phyloP scores from a whole-genome alignment of 2,888 invertebrate genomes.

The Gerris lacustris region DNA sequence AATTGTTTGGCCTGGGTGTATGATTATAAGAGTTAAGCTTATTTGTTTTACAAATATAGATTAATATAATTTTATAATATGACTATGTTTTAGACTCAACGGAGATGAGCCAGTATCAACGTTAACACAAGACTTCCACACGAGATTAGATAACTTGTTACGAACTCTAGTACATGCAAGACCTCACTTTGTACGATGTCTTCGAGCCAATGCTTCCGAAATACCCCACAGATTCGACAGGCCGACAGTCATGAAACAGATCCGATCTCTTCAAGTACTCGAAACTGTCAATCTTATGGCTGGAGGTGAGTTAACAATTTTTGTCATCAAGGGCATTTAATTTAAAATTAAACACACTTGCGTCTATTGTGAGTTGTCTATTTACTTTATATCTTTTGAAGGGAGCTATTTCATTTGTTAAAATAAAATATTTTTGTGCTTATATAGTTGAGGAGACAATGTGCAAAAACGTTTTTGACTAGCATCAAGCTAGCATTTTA shows the following conservation, averaged over 20 bases:
- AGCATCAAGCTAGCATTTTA: too few relatives aligned
- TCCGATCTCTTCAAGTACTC: conserved; percentile 76
- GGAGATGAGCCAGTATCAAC: conserved; percentile 78
- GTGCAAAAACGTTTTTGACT: too few relatives aligned
- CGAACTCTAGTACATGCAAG: conserved; percentile 83
- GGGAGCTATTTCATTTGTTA: too few relatives aligned
- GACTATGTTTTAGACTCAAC: conserved; percentile 43
- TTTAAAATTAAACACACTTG: too few relatives aligned
- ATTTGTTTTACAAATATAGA: too few relatives aligned
- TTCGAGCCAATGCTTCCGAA: conserved; percentile 75
- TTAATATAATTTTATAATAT: too few relatives aligned
- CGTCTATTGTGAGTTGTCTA: neutral
- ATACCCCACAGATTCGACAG: conserved; percentile 74
- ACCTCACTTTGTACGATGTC: conserved; percentile 87
- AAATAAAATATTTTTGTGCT: too few relatives aligned
- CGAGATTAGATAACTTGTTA: conserved; percentile 78
- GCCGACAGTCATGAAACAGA: conserved; percentile 70
- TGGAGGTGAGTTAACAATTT: conserved; percentile 44
- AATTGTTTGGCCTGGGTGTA: too few relatives aligned
- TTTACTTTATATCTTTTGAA: neutral
- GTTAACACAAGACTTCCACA: conserved; percentile 89
- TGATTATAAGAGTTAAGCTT: too few relatives aligned
- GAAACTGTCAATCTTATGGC: conserved; percentile 94
- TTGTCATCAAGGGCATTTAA: too few relatives aligned
- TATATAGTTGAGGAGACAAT: too few relatives aligned